phyloP scores from a whole-genome alignment of 1,140 invertebrate species.

The Ruditapes philippinarum region DNA sequence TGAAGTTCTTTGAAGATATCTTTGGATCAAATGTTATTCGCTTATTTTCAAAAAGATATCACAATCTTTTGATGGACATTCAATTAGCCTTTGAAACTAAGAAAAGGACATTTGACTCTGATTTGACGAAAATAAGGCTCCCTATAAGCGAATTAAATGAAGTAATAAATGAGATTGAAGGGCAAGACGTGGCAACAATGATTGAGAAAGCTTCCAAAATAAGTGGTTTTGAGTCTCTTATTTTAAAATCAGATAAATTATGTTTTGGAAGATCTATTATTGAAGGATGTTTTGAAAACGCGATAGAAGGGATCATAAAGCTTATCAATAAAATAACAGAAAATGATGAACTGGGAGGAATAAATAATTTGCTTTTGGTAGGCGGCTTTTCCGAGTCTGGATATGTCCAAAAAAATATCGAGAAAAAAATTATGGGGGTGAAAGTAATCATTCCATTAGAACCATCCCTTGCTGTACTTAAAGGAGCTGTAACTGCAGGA shows the following conservation, averaged over 20 bases:
- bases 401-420: neutral
- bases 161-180: neutral
- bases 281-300: neutral
- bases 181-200: neutral
- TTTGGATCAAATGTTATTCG: conserved; percentile 42
- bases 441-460: conserved; percentile 26
- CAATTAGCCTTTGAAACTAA: neutral
- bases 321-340: conserved; percentile 12
- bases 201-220: neutral
- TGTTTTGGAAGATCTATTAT: neutral
- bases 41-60: neutral
- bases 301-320: conserved; percentile 21
- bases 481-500: conserved; percentile 56
- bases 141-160: neutral
- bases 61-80: neutral
- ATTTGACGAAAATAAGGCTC: neutral
- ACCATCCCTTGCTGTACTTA: conserved; percentile 41
- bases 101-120: neutral
- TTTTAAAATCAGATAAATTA: neutral
- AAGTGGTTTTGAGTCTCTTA: neutral
- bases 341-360: neutral
- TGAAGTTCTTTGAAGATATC: conserved; percentile 3
- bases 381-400: conserved; percentile 51
- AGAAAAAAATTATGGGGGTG: conserved; percentile 13
- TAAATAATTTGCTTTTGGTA: conserved; percentile 31